Evolutionary conservation across 2,797 vertebrate genomes (phyloP).

Genomic region (Gallirallus australis): DNA sequence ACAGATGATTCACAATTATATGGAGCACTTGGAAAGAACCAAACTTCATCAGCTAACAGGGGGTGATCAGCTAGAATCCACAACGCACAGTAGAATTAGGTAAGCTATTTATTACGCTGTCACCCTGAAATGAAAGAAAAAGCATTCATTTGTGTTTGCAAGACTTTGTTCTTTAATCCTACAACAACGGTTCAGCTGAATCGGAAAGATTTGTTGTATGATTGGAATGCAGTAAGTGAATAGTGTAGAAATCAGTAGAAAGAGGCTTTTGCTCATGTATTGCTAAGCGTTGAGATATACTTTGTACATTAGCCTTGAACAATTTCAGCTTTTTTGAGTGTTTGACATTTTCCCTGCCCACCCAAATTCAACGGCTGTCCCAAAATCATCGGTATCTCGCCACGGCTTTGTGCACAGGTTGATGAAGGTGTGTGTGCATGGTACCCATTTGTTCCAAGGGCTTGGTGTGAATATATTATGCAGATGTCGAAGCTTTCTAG

Average conservation of each 20-base stretch:
- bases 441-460: constrained; percentile 1
- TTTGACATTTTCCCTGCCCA: neutral
- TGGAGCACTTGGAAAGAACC: constrained; percentile 97
- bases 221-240: constrained; percentile 68
- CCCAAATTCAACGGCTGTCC: neutral
- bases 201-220: constrained; percentile 61
- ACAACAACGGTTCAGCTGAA: constrained; percentile 69
- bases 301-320: neutral
- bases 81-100: constrained; percentile 84
- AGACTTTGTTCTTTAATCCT: constrained; percentile 76
- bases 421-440: neutral
- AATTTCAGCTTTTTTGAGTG: neutral
- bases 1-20: constrained; percentile 99
- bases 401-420: neutral
- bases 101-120: constrained; percentile 80
- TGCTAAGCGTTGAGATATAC: neutral
- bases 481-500: constrained; percentile 67
- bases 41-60: constrained; percentile 90
- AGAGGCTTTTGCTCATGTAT: constrained; percentile 13
- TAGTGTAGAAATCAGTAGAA: constrained; percentile 28
- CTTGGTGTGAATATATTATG: constrained; percentile 70
- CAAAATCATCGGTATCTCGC: neutral
- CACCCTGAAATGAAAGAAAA: constrained; percentile 59
- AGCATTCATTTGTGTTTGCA: constrained; percentile 56
- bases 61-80: constrained; percentile 85